Base-by-base conservation (phyloP, 2,888 invertebrate species). In the Hesperia comma region DNA sequence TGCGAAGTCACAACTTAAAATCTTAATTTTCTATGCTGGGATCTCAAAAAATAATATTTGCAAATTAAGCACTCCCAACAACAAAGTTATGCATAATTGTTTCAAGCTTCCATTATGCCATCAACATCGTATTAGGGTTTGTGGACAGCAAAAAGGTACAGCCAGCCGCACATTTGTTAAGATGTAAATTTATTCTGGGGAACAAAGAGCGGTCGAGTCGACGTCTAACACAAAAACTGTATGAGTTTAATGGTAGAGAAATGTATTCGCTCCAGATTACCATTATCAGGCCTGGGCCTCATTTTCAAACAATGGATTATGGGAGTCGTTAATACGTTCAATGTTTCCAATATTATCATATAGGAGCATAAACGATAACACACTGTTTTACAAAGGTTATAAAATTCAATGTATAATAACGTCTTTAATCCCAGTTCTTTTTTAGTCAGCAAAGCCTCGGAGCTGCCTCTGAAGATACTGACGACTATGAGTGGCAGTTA, bases 101-200 rank as follows among this genome's bases (percentile, higher is more conserved):
- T 84, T 83, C 79, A 75, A 78, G 81, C 80, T 81, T 79, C 77
- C 80, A 79, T 79, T 80, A 76, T 72, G 75, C 80, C 83, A 85
- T 87, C 85, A 83, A 81, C 81, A 81, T 83, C 82, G 84, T 86
- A 86, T 87, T 85, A 85, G 77, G 78, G 79, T 73, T 76, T 73
- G 74, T 73, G 74, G 75, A 68, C 53, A 69, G 79, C 83, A 87
- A 88, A 90, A 90, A 89, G 82, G 79, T 71, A 77, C 79, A 82
- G 79, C 77, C 78, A 76, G 77, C 72, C 78, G 72, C 73, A 78
- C 80, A 81, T 88, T 87, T 87, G 85, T 86, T 87, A 83, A 83
- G 83, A 90, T 90, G 88, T 88, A 90, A 90, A 90, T 90, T 88
- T 89, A 90, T 90, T 88, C 88, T 74, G 80, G 77, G 76, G 77